These are phyloP conservation scores for Upupa epops DNA, from an alignment of 2,113 vertebrate genomes.

Conservation along the genomic window DNA sequence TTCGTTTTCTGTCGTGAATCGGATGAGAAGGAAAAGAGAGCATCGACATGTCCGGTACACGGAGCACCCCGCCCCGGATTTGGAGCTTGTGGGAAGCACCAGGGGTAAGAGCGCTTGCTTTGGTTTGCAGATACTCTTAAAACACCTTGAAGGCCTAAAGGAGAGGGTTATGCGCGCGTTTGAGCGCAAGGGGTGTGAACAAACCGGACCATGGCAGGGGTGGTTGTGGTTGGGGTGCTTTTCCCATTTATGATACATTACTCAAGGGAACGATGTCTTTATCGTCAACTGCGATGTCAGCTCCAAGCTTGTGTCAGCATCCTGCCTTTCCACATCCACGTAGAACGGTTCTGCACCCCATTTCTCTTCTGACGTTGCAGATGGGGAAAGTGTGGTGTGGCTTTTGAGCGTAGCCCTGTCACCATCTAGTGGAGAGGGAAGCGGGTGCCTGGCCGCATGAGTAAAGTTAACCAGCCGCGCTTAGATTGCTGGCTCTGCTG, in stretches of 20 bases:
- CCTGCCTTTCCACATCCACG: not conserved
- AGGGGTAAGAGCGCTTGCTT: conserved; percentile 49
- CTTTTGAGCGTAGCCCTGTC: not conserved
- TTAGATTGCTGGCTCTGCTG: not conserved
- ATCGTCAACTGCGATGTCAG: not conserved
- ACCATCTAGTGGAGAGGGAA: conserved; percentile 72
- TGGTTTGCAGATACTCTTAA: not conserved
- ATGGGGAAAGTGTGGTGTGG: not conserved
- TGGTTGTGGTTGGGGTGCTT: not conserved
- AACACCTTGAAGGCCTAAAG: not conserved
- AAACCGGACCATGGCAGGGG: rapidly evolving
- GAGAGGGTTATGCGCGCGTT: not conserved
- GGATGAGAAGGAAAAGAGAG: conserved; percentile 83
- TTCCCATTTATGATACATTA: not conserved
- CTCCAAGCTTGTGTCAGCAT: not conserved
- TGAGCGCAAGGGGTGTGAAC: not conserved
- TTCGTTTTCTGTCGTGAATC: conserved; percentile 80
- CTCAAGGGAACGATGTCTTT: not conserved
- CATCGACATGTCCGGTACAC: conserved; percentile 80
- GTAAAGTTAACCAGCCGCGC: not conserved
- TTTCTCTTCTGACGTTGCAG: not conserved
- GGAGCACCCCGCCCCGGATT: conserved; percentile 71
- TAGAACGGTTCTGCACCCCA: not conserved
- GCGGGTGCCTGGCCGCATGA: not conserved
- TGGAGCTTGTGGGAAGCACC: conserved; percentile 31